Base-by-base conservation (phyloP, 2,113 vertebrate species). In the Sigmodon hispidus region DNA sequence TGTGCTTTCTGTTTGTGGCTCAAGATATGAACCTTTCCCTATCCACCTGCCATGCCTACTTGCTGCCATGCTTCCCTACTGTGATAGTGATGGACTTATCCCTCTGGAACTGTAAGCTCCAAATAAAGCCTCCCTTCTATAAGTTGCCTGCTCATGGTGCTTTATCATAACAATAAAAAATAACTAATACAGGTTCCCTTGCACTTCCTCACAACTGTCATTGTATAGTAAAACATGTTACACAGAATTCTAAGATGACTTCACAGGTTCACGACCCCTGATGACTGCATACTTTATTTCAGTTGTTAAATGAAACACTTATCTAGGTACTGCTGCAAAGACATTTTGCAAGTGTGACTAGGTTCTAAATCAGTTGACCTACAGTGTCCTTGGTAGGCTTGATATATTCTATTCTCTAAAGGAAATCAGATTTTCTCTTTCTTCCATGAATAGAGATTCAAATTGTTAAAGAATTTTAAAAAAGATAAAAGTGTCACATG, bases 401-500 rank as follows among this genome's bases (percentile, higher is more conserved):
- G 8, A 43, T 57, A 13, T 87, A 63, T 77, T 76, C 48, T 36
- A 63, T 36, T 17, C 12, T 84, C 92, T 84, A 29, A 85, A 73
- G 91, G 48, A 24, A 84, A 86, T 63, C 7, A 19, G 45, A 40
- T 57, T 85, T 61, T 96, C 45, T 92, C 52, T 96, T 65, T 65
- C 81, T 94, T 24, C 31, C 8, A 59, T 45, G 63, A 81, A 95
- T 73, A 94, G 48, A 75, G 50, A 95, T 86, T 96, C 50, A 65
- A 72, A 45, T 40, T 57, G 9, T 90, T 89, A 72, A 70, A 89
- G 19, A 88, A 34, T 10, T 67, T 80, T 85, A 86, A n/a, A 40
- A 19, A 67, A 80, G 70, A 79, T 50, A 31, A 80, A 88, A 36
- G n/a, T n/a, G 72, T 36, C 43, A 15, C 21, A n/a, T 67, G 57